phyloP scores from a whole-genome alignment of 2,113 vertebrate genomes.

The Bambusicola thoracicus region DNA sequence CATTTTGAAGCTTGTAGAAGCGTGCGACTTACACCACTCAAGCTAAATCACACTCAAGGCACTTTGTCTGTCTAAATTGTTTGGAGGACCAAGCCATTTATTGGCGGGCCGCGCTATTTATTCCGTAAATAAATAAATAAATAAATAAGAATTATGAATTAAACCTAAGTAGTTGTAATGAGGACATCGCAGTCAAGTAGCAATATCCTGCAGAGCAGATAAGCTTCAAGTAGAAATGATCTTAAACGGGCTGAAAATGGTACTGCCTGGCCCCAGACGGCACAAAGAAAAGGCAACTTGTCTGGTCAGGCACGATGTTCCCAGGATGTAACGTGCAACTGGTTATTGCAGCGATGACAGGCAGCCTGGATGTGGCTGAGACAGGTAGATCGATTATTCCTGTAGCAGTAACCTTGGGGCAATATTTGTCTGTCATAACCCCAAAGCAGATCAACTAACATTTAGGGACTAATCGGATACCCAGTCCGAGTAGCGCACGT shows the following conservation, averaged over 20 bases:
- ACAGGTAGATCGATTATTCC: constrained; percentile 62
- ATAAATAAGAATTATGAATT: not conserved
- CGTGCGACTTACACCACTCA: constrained; percentile 2
- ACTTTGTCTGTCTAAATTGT: constrained; percentile 26
- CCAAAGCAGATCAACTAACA: constrained; percentile 66
- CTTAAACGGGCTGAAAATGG: constrained; percentile 19
- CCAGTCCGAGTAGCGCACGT: constrained; percentile 45
- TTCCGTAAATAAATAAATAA: not conserved
- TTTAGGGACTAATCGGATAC: constrained; percentile 60
- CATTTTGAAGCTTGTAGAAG: constrained; percentile 49
- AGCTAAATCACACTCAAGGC: constrained; percentile 51
- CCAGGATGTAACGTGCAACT: constrained; percentile 15
- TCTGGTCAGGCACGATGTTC: constrained; percentile 39
- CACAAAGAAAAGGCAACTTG: constrained; percentile 57
- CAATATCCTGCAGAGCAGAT: constrained; percentile 29
- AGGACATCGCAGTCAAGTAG: not conserved
- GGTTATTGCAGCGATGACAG: constrained; percentile 38
- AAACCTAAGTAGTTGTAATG: not conserved
- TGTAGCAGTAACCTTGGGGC: constrained; percentile 65
- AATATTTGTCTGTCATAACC: constrained; percentile 74
- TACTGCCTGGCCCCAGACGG: constrained; percentile 10
- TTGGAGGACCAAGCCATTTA: constrained; percentile 30
- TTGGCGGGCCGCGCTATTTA: not conserved
- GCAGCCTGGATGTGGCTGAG: constrained; percentile 44
- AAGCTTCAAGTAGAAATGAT: constrained; percentile 16